Evolutionary conservation across 2,888 invertebrate genomes (phyloP).

Genomic region (Drosophila silvestris): DNA sequence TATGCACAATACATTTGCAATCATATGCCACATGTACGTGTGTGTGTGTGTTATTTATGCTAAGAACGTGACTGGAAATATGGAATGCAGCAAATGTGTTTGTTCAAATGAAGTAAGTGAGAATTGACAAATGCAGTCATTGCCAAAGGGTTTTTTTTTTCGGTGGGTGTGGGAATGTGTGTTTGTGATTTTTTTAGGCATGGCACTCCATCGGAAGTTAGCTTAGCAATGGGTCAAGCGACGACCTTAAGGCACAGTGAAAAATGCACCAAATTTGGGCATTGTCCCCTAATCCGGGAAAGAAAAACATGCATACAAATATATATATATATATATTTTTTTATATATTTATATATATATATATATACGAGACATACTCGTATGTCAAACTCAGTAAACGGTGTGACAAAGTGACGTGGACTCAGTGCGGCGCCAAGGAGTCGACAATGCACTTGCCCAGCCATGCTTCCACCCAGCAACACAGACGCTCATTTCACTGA

Average conservation of each 20-base stretch:
- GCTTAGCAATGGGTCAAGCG: slow-evolving; percentile 39
- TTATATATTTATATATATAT: neutral
- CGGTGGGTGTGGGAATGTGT: slow-evolving; percentile 5
- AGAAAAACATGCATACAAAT: slow-evolving; percentile 3
- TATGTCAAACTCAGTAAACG: slow-evolving; percentile 74
- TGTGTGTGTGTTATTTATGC: slow-evolving; percentile 74
- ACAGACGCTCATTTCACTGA: slow-evolving; percentile 41
- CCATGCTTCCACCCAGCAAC: slow-evolving; percentile 9
- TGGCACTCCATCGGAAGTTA: slow-evolving; percentile 12
- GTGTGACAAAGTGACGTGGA: slow-evolving; percentile 66
- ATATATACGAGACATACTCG: slow-evolving; percentile 1
- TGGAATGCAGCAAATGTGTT: slow-evolving; percentile 79
- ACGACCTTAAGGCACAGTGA: slow-evolving; percentile 56
- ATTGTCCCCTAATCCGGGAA: slow-evolving; percentile 59
- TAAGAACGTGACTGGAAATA: slow-evolving; percentile 82
- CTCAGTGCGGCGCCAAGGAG: slow-evolving; percentile 54
- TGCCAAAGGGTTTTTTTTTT: slow-evolving; percentile 5
- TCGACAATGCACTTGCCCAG: slow-evolving; percentile 53
- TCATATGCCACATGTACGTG: neutral
- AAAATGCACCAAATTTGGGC: slow-evolving; percentile 69
- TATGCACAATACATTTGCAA: slow-evolving; percentile 29
- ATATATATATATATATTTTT: neutral
- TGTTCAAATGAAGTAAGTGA: slow-evolving; percentile 77
- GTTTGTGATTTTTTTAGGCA: neutral
- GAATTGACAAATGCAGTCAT: slow-evolving; percentile 72